Conservation (phyloP, 2,113 vertebrate genomes). For the Etia nguti region DNA sequence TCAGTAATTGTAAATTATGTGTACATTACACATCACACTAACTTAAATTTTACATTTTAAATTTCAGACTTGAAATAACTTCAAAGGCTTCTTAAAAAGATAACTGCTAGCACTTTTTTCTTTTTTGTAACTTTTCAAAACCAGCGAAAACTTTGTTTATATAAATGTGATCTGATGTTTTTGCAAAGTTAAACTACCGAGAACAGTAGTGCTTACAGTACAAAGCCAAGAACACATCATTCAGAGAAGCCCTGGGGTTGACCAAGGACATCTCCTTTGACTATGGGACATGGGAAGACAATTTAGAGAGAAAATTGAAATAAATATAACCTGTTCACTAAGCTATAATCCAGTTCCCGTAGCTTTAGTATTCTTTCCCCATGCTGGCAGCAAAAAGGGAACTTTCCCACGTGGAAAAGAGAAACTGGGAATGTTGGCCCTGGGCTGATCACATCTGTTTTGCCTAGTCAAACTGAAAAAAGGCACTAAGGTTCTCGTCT, state of each 20-base stretch:
- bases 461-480: conserved; percentile 27
- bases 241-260: conserved; percentile 1
- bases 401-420: conserved; percentile 72
- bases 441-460: conserved; percentile 67
- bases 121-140: background rate
- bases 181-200: background rate
- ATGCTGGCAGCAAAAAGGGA: conserved; percentile 59
- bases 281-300: conserved; percentile 37
- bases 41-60: background rate
- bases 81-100: background rate
- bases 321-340: conserved; percentile 58
- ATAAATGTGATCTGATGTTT: background rate
- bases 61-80: background rate
- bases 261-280: conserved; percentile 36
- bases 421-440: conserved; percentile 69
- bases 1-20: background rate
- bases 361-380: conserved; percentile 35
- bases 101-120: background rate
- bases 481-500: background rate
- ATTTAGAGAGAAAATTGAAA: conserved; percentile 34
- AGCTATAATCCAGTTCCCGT: conserved; percentile 60
- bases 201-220: background rate
- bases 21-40: background rate
- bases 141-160: background rate
- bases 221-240: background rate